A percentile compares a stretch with the other conserved stretches of the same genome.
Conservation (phyloP, 2,113 vertebrate genomes). For the Dipodomys stephensi region DNA sequence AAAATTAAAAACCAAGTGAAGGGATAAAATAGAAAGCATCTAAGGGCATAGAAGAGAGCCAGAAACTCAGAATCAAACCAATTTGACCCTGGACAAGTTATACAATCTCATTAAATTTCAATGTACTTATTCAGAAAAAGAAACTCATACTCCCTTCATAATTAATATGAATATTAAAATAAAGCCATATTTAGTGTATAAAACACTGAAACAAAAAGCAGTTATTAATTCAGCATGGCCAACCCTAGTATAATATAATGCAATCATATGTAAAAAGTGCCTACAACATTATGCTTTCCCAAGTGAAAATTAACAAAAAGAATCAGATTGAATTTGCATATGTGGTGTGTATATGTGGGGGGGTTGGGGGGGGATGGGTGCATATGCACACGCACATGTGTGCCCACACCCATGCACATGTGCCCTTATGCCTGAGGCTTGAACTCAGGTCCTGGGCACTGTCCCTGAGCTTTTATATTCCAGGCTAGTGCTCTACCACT, state of each 20-base stretch:
- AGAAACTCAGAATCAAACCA: neutral
- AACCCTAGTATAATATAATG: neutral
- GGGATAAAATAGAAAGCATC: neutral
- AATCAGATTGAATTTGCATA: too few species aligned
- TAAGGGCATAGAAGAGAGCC: neutral
- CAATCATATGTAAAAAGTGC: neutral
- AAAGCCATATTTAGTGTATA: neutral
- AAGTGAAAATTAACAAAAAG: neutral
- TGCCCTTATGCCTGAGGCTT: too few species aligned
- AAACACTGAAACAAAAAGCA: slow-evolving; percentile 29
- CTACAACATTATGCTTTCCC: neutral
- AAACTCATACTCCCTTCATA: neutral
- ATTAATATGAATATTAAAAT: slow-evolving; percentile 34
- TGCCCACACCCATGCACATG: too few species aligned
- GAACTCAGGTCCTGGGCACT: too few species aligned
- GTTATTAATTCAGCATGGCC: neutral
- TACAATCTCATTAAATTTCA: slow-evolving; percentile 34
- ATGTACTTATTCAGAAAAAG: neutral
- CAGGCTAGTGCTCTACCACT: too few species aligned
- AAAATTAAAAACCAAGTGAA: neutral
- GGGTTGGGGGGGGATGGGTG: too few species aligned
- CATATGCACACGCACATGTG: too few species aligned
- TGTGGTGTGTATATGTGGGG: too few species aligned
- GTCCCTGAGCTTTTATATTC: too few species aligned
- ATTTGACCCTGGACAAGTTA: neutral